Base-by-base conservation (phyloP, 2,113 vertebrate genomes). In the Sapayoa aenigma region DNA sequence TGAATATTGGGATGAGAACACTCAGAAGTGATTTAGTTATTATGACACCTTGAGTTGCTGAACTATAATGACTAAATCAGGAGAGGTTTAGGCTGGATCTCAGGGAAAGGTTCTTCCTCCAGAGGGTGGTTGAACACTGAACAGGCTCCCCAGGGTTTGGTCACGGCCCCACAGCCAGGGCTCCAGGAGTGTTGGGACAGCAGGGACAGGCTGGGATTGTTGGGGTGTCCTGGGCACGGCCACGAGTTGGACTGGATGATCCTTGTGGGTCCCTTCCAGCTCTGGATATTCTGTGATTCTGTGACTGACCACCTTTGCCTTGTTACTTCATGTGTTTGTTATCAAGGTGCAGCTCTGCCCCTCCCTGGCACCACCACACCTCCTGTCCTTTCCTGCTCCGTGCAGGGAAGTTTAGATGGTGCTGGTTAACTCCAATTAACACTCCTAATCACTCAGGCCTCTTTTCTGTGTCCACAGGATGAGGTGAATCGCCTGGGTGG, bases 401-500 rank as follows among this genome's bases (percentile, higher is more conserved):
- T 52, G 25, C 91, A 72, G 67, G 15, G 28, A 24, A 33, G 47
- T 49, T 58, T 6, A 15, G 65, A 7, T 24, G 35, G 13, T 13
- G 55, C 30, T 42, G 84, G n/a, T 37, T 21, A 14, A 9, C 35
- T 22, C 42, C 49, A 87, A 60, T 73, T 81, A 84, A n/a, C 72
- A 5, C 69, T 71, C 56, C 86, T 78, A 35, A 78, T 79, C 94
- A 58, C 66, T 42, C 39, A 12, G 53, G 68, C 33, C 37, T 72
- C 65, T 72, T 52, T 22, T 67, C 24, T 52, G 67, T 81, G 27
- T 59, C 71, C 47, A 5, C 84, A 98, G 97, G 97, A 98, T 3
- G 84, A 98, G 86, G 95, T 98, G 50, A 96, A 84, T 59, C 92
- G 94, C 39, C 95, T 98, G 22, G 94, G 90, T 8, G 96, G 87